phyloP scores from a whole-genome alignment of 2,888 invertebrate genomes.

The Trissolcus brochymenae region DNA sequence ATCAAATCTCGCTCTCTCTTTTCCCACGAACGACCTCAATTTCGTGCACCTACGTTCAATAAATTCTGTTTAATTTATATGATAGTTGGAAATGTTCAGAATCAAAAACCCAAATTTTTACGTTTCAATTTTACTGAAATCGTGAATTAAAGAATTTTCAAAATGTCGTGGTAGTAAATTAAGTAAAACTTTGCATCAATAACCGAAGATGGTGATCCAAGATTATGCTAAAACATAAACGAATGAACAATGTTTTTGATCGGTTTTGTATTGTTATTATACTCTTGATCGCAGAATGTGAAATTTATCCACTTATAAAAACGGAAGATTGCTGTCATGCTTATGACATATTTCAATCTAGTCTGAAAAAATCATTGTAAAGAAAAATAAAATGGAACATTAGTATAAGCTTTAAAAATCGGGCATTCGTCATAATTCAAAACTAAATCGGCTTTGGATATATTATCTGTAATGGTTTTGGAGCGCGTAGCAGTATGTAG shows the following conservation, averaged over 20 bases:
- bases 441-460: conserved; percentile 41
- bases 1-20: conserved; percentile 37
- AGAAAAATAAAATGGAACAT: conserved; percentile 9
- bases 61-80: conserved; percentile 40
- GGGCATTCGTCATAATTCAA: conserved; percentile 16
- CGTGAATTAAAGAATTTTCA: too few species aligned
- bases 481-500: conserved; percentile 54
- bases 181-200: too few species aligned
- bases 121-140: too few species aligned
- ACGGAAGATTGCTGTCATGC: conserved; percentile 19
- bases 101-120: conserved; percentile 25
- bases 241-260: too few species aligned
- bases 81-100: conserved; percentile 21
- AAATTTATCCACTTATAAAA: conserved; percentile 32
- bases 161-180: too few species aligned
- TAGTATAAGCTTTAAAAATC: conserved; percentile 6
- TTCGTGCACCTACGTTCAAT: conserved; percentile 47
- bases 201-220: not conserved
- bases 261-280: too few species aligned
- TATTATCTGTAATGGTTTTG: conserved; percentile 51
- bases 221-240: too few species aligned
- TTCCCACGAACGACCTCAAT: conserved; percentile 39
- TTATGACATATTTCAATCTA: conserved; percentile 12
- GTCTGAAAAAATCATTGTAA: conserved; percentile 14
- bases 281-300: not conserved